phyloP scores from a whole-genome alignment of 2,797 vertebrate species.

The Cynopterus sphinx region DNA sequence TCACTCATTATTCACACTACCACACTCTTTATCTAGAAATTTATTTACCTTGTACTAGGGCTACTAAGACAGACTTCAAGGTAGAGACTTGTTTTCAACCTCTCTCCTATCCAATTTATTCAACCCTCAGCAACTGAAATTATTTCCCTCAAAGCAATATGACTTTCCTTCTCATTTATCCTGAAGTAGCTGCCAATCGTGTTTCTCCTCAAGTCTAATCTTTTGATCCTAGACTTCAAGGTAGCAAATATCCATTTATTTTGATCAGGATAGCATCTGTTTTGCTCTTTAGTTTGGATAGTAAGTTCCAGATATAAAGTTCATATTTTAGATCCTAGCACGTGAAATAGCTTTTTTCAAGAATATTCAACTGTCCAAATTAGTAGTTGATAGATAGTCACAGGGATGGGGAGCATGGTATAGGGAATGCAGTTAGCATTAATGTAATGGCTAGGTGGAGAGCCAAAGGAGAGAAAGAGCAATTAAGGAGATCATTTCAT shows the following conservation, averaged over 20 bases:
- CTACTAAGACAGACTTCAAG: slow-evolving; percentile 37
- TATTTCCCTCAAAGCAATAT: slow-evolving; percentile 33
- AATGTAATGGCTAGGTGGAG: too few relatives aligned
- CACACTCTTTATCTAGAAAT: slow-evolving; percentile 39
- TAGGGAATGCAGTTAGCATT: too few relatives aligned
- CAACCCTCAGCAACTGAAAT: not conserved
- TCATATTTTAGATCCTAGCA: not conserved
- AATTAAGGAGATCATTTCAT: too few relatives aligned
- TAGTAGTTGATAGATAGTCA: too few relatives aligned
- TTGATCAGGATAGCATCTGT: not conserved
- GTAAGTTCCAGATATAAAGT: not conserved
- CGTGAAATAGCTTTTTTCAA: not conserved
- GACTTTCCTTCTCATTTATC: slow-evolving; percentile 46
- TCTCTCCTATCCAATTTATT: slow-evolving; percentile 39
- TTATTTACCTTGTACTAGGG: slow-evolving; percentile 34
- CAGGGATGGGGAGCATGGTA: too few relatives aligned
- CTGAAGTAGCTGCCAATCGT: not conserved
- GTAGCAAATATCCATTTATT: not conserved
- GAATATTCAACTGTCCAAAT: too few relatives aligned
- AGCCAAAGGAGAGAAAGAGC: too few relatives aligned
- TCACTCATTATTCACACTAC: slow-evolving; percentile 54
- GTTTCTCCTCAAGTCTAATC: not conserved
- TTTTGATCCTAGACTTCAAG: slow-evolving; percentile 26
- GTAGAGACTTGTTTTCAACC: not conserved
- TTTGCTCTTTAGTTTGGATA: not conserved